phyloP scores from a whole-genome alignment of 1,140 invertebrate genomes.

The Drosophila obscura region DNA sequence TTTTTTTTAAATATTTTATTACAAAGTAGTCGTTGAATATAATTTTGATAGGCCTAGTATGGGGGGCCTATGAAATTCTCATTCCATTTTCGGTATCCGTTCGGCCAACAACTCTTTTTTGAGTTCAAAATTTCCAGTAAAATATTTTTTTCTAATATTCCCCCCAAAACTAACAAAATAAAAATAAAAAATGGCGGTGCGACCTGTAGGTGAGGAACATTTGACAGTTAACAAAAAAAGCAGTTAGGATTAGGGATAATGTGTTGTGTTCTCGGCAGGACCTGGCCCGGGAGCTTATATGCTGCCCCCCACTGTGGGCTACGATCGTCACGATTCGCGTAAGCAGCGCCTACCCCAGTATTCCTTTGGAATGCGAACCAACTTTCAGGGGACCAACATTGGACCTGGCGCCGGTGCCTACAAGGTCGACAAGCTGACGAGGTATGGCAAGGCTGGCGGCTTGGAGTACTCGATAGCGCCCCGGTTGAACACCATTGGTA shows the following conservation, averaged over 20 bases:
- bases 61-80: conserved; percentile 10
- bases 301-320: conserved; percentile 86
- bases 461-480: conserved; percentile 78
- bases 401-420: conserved; percentile 77
- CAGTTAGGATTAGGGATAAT: neutral
- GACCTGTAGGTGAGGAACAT: conserved; percentile 56
- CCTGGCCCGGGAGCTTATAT: conserved; percentile 87
- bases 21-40: conserved; percentile 20
- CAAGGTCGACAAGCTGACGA: conserved; percentile 65
- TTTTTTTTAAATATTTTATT: neutral
- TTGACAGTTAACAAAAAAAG: neutral
- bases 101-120: conserved; percentile 53
- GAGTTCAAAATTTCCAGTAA: conserved; percentile 55
- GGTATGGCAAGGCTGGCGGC: conserved; percentile 57
- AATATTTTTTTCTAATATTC: conserved; percentile 66
- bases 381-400: conserved; percentile 6
- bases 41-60: neutral
- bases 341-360: conserved; percentile 86
- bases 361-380: conserved; percentile 85
- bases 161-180: conserved; percentile 43
- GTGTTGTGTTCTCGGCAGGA: conserved; percentile 71
- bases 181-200: conserved; percentile 40
- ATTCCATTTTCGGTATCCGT: conserved; percentile 24
- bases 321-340: conserved; percentile 85
- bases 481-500: conserved; percentile 51